Base-by-base conservation (phyloP, 37 sponge, comb jelly and placozoan genomes). In the Cliona cf. orientalis region DNA sequence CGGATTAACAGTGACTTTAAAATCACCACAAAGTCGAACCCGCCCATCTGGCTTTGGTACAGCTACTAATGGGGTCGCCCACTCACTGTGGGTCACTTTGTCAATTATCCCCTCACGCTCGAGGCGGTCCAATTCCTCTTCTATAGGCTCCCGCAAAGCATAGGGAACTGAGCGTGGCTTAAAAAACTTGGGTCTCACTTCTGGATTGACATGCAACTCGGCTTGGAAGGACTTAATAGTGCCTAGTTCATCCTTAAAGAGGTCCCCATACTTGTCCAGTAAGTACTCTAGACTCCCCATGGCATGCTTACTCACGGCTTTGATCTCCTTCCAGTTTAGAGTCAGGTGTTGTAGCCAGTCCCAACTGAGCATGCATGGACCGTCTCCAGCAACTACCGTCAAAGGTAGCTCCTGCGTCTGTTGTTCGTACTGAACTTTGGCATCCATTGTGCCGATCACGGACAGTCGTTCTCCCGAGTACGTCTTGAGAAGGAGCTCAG, bases 1-100 rank as follows among this genome's bases (percentile, higher is more conserved):
- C 37, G 66, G 66, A 66, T 76, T 76, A 39, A 76, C 65, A 23
- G 78, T 76, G n/a, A n/a, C n/a, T n/a, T n/a, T n/a, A n/a, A n/a
- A n/a, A n/a, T n/a, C n/a, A n/a, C n/a, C n/a, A n/a, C 73, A 72
- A 23, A 72, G 26, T n/a, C 65, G 37, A n/a, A 64, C n/a, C 21
- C 11, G 42, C 23, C 62, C 78, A 76, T 59, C 62, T 23, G 22
- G 33, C 65, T 76, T 76, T n/a, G 78, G 78, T 28, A 76, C 65
- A 22, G 65, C 65, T 22, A 76, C 78, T 23, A 76, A 28, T 22
- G 78, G 78, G 23, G 78, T 42, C n/a, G 78, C 78, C 78, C 78
- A 76, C n/a, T 76, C 78, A 7, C 65, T 64, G 36, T 64, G 63
- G 21, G 22, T 36, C 2, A 76, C 41, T 65, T 22, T 35, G 9